Conservation (phyloP, 2,797 vertebrate species). For the Peromyscus aztecus region DNA sequence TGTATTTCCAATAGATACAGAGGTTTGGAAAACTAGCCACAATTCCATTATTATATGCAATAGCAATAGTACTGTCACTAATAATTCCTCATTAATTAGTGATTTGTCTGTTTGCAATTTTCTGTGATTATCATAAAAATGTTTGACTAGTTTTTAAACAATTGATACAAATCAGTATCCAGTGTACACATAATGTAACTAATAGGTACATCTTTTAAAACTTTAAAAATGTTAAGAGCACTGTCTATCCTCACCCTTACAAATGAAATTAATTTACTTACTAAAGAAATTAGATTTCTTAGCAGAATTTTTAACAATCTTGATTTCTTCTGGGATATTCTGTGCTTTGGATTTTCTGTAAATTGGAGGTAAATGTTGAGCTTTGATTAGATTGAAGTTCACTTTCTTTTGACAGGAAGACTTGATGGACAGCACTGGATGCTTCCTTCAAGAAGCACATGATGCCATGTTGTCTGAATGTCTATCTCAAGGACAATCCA, state of each 20-base stretch:
- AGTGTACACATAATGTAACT: background rate
- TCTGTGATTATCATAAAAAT: constrained; percentile 52
- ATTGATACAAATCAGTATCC: background rate
- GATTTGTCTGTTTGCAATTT: background rate
- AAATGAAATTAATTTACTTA: constrained; percentile 13
- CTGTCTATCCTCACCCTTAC: background rate
- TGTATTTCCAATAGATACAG: background rate
- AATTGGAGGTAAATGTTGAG: constrained; percentile 11
- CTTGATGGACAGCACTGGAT: background rate
- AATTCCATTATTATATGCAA: background rate
- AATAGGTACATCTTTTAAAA: constrained; percentile 48
- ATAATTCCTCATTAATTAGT: constrained; percentile 14
- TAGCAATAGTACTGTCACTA: background rate
- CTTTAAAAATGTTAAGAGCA: constrained; percentile 22
- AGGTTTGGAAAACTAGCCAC: background rate
- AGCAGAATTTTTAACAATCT: constrained; percentile 1
- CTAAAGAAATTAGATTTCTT: constrained; percentile 37
- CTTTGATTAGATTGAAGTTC: constrained; percentile 21
- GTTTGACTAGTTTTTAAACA: background rate
- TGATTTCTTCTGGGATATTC: background rate
- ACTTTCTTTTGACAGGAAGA: background rate
- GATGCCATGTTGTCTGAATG: background rate
- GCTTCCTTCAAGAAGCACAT: background rate
- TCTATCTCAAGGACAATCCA: background rate
- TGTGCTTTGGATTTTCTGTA: constrained; percentile 22